Percentiles rank a stretch among this genome's conserved stretches.
Evolutionary conservation across 1,140 invertebrate species (phyloP).

Genomic region (Adoxophyes honmai): DNA sequence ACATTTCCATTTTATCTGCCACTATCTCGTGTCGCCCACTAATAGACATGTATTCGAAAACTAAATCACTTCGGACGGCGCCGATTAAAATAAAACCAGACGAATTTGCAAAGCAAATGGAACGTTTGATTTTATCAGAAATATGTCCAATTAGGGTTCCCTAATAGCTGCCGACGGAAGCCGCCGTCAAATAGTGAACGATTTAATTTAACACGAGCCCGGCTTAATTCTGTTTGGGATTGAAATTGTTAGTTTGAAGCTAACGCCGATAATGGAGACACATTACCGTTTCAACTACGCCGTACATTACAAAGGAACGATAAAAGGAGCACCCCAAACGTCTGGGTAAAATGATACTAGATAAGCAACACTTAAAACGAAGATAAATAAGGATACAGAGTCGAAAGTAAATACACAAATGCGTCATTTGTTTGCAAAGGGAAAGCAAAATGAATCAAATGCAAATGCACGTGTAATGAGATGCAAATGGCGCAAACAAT

Average conservation of each 20-base stretch:
- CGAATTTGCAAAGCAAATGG: conserved; percentile 13
- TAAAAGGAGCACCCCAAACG: too few species aligned
- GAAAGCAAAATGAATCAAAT: conserved; percentile 14
- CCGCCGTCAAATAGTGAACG: conserved; percentile 5
- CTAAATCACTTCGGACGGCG: conserved; percentile 9
- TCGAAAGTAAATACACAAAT: conserved; percentile 6
- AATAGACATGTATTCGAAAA: conserved; percentile 5
- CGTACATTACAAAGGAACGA: too few species aligned
- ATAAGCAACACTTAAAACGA: too few species aligned
- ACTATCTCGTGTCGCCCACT: background rate
- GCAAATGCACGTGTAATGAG: conserved; percentile 15
- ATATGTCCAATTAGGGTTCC: conserved; percentile 7
- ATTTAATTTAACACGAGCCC: background rate
- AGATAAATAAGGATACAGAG: background rate
- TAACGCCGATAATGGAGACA: too few species aligned
- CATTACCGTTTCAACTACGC: too few species aligned
- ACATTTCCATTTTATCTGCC: too few species aligned
- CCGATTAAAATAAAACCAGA: conserved; percentile 9
- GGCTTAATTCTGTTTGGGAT: background rate
- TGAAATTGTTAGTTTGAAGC: background rate
- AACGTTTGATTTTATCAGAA: conserved; percentile 7
- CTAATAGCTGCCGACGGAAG: conserved; percentile 2
- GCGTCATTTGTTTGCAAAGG: conserved; percentile 11
- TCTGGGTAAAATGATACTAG: too few species aligned
- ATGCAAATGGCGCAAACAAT: conserved; percentile 15